Evolutionary conservation across 2,888 invertebrate genomes (phyloP).

Genomic region (Neoscelio sp.): DNA sequence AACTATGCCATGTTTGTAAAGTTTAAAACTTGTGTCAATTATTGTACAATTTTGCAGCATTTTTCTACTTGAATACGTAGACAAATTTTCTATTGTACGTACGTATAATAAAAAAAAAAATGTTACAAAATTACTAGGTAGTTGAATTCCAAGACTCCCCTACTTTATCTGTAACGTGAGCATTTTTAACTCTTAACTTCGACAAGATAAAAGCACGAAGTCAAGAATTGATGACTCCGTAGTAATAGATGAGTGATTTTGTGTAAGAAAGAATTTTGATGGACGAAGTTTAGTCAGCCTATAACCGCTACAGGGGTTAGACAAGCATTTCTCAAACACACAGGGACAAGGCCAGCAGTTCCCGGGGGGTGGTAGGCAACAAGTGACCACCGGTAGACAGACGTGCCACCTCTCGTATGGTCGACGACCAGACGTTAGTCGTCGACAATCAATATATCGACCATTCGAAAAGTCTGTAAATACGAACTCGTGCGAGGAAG

Average conservation of each 20-base stretch:
- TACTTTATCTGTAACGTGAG: too few species aligned
- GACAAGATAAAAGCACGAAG: constrained; percentile 31
- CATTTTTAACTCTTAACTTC: constrained; percentile 8
- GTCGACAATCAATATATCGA: constrained; percentile 80
- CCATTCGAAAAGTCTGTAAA: constrained; percentile 71
- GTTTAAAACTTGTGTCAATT: too few species aligned
- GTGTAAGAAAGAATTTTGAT: constrained; percentile 51
- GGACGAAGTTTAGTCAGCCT: constrained; percentile 58
- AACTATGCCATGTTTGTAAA: too few species aligned
- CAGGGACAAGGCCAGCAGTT: constrained; percentile 69
- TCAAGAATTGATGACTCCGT: constrained; percentile 57
- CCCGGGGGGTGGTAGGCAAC: constrained; percentile 78
- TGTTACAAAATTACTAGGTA: too few species aligned
- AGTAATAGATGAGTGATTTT: constrained; percentile 46
- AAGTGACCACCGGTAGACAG: constrained; percentile 77
- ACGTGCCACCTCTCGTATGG: constrained; percentile 74
- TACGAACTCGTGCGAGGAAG: constrained; percentile 62
- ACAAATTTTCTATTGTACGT: too few species aligned
- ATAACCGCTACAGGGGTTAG: constrained; percentile 63
- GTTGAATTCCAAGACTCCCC: too few species aligned
- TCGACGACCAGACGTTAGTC: constrained; percentile 77
- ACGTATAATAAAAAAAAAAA: too few species aligned
- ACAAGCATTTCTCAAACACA: constrained; percentile 68
- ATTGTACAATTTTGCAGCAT: too few species aligned
- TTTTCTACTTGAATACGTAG: too few species aligned